Conservation (phyloP, 2,113 vertebrate species). For the Dipodomys stephensi region DNA sequence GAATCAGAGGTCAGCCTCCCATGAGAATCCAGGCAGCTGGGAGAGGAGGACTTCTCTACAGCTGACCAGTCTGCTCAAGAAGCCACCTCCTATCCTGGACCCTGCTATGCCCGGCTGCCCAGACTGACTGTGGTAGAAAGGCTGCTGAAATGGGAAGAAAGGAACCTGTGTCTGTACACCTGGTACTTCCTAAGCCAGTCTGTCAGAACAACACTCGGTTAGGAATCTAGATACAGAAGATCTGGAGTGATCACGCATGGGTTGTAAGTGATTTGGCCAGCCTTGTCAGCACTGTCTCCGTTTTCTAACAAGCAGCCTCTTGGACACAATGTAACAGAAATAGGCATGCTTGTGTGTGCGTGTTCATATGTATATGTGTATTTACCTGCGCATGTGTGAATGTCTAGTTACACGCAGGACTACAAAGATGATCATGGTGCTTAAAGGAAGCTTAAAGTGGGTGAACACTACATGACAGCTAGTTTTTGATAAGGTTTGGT, state of each 20-base stretch:
- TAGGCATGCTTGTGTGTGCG: not conserved
- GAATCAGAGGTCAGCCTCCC: not conserved
- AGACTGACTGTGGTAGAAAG: not conserved
- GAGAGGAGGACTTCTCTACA: not conserved
- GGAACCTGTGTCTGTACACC: not conserved
- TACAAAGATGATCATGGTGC: not conserved
- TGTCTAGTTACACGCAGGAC: not conserved
- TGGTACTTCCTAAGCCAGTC: not conserved
- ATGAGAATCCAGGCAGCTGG: not conserved
- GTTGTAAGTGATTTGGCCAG: not conserved
- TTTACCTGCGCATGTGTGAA: not conserved
- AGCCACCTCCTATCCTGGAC: not conserved
- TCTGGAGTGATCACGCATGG: not conserved
- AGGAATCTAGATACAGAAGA: not conserved
- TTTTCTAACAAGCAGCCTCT: slow-evolving; percentile 9
- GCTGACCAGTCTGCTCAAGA: not conserved
- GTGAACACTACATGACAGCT: not conserved
- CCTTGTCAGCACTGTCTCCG: not conserved
- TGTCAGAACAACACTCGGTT: not conserved
- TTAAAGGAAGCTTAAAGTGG: not conserved
- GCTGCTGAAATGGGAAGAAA: not conserved
- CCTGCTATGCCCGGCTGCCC: not conserved
- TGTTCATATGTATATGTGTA: not conserved
- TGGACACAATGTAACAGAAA: not conserved
- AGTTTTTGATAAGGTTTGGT: not conserved